Percentiles rank a stretch among this genome's conserved stretches.
Evolutionary conservation across 2,113 vertebrate genomes (phyloP).

Genomic region (Gymnorhina tibicen): DNA sequence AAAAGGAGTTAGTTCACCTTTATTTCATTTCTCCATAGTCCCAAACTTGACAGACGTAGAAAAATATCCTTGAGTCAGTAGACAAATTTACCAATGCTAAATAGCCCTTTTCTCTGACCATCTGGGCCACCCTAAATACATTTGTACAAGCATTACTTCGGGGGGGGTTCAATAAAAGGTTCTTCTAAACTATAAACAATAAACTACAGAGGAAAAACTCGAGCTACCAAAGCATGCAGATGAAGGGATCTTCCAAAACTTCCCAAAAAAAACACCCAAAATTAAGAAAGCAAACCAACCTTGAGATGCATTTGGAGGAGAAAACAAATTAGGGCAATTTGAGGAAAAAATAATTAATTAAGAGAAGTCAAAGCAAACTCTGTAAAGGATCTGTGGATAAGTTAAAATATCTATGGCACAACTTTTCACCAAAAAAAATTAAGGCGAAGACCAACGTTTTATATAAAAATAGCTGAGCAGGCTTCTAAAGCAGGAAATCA

Average conservation of each 20-base stretch:
- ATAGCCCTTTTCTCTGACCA: conserved; percentile 44
- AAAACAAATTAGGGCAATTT: neutral
- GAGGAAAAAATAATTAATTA: neutral
- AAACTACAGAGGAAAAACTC: conserved; percentile 18
- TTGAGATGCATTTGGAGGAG: neutral
- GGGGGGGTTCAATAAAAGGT: neutral
- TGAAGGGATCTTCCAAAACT: neutral
- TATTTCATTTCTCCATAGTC: conserved; percentile 64
- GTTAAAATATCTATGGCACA: conserved; percentile 51
- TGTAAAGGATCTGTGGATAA: conserved; percentile 18
- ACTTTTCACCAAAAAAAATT: conserved; percentile 47
- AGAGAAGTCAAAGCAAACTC: conserved; percentile 9
- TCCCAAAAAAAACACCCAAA: neutral
- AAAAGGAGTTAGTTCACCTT: conserved; percentile 65
- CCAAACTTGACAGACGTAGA: conserved; percentile 60
- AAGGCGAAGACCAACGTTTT: conserved; percentile 54
- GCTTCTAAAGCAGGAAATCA: conserved; percentile 59
- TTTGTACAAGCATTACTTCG: conserved; percentile 46
- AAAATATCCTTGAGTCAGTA: conserved; percentile 65
- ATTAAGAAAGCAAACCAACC: neutral
- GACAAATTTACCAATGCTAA: conserved; percentile 50
- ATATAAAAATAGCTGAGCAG: conserved; percentile 66
- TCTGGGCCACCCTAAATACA: conserved; percentile 26
- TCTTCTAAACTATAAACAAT: conserved; percentile 39
- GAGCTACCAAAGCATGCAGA: conserved; percentile 42